Base-by-base conservation (phyloP, 2,113 vertebrate genomes). In the Hystrix brachyura region DNA sequence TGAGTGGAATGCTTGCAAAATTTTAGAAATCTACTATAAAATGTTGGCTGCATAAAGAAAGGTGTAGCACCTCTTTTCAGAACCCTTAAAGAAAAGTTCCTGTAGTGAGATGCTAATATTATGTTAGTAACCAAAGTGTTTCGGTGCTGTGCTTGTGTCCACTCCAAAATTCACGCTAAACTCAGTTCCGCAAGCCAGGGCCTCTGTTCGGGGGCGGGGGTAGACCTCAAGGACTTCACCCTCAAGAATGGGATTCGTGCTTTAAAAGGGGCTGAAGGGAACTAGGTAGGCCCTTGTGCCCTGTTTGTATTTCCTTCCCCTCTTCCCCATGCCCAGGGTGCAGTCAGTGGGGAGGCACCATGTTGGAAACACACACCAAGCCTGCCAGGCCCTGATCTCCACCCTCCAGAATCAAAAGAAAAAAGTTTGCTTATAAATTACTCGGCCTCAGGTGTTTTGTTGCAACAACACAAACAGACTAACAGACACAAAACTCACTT, bases 21-120 rank as follows among this genome's bases (percentile, higher is more conserved):
- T 62, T 46, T 53, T 38, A 87, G 80, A 55, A 65, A 71, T n/a
- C 74, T 60, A 67, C 34, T n/a, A 53, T 27, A 91, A 60, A 11
- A 72, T 25, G 19, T 23, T 79, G 38, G 43, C 48, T 89, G 43
- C 48, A 4, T 43, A 79, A 83, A n/a, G 74, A 19, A 93, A 38
- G 15, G 38, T 81, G 17, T 17, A 43, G 51, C 23, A 43, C 55
- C 65, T 76, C 65, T 93, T 90, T 87, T n/a, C 53, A n/a, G 53
- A 95, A 97, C 60, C 46, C 55, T 94, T 91, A 91, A 71, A 95
- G 72, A 19, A 90, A 82, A 21, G 32, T 38, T 81, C 65, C 86
- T 51, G 67, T 14, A 43, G 5, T 38, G 46, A 80, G 25, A 80
- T 59, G 83, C 86, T 51, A 80, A 74, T 78, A 62, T 69, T 29